Base-by-base conservation (phyloP, 2,797 vertebrate species). In the Oreortyx pictus region DNA sequence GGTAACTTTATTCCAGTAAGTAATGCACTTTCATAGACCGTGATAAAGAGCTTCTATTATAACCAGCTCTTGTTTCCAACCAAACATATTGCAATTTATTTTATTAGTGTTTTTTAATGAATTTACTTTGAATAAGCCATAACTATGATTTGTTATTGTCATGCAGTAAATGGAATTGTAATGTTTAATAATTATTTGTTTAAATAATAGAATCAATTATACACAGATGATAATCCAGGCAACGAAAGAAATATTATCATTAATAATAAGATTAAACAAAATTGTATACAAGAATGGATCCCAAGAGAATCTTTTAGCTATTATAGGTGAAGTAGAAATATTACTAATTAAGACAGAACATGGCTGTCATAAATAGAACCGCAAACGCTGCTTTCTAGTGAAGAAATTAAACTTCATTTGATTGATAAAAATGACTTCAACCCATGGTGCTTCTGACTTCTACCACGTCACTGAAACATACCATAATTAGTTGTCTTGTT, bases 221-320 rank as follows among this genome's bases (percentile, higher is more conserved):
- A 89, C 95, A 89, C 50, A 90, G 92, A 97, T 93, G 81, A 96
- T 96, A 96, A 94, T 95, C 59, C 81, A 95, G 95, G 80, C 46
- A 94, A 97, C 95, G 95, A 96, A 97, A 97, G 96, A 97, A 95
- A 68, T 97, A 97, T 97, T 96, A 95, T 85, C 85, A 95, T 97
- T 97, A 97, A 97, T 97, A 97, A 97, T 97, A 96, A 95, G 95
- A 97, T 97, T 97, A 98, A 97, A 97, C 97, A 97, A 97, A 97
- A 97, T 89, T 90, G 94, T 97, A 93, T 90, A 81, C 64, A 77
- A 94, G 94, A 96, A 97, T 75, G 96, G 80, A 91, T 97, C 97
- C 94, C 97, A 96, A 66, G 95, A 97, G 97, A 96, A 97, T 92
- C 86, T 88, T 93, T 97, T 89, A 96, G 96, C 94, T 95, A 93